Base-by-base conservation (phyloP, 2,888 invertebrate genomes). In the Unio pictorum region DNA sequence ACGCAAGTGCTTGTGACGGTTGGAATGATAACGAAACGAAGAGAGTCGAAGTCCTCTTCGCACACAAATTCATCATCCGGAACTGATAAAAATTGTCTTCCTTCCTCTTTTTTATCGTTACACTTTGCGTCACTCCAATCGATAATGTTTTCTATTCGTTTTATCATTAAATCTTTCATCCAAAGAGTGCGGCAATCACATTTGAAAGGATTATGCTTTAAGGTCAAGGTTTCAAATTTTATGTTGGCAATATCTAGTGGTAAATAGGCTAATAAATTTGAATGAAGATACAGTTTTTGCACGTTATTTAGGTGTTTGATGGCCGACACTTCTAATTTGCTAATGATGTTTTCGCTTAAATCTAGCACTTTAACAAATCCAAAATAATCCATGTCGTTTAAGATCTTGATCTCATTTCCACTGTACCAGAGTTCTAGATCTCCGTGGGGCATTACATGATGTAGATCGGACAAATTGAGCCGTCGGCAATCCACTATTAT, bases 61-160 rank as follows among this genome's bases (percentile, higher is more conserved):
- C 80, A 80, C 17, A 80, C 64, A 60, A 80, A 80, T 30, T 78
- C 68, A 2, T 70, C 68, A 58, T 76, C 74, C 11, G 72, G 66
- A 11, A 80, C 76, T 15, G 59, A 57, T 8, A 75, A 61, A 56
- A 76, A 60, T 3, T 66, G 60, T 7, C 66, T 63, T 1, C 74
- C 78, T n/a, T 65, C 64, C 57, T 74, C 75, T 18, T 73, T 61
- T 45, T 45, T 45, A 56, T 67, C 67, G 23, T 67, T 67, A 61
- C 76, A 76, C 2, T 64, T 60, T 20, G 73, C 60, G 18, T 62
- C 61, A 15, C 65, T 11, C 59, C 65, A 62, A 56, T 69, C 61
- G 23, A 54, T 15, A 3, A 76, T 63, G 4, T 58, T 30, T n/a
- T 56, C 57, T 17, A 55, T 64, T 11, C 63, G 57, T 17, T 54